Conservation (phyloP, 2,888 invertebrate species). For the Rhynchonema sp. region DNA sequence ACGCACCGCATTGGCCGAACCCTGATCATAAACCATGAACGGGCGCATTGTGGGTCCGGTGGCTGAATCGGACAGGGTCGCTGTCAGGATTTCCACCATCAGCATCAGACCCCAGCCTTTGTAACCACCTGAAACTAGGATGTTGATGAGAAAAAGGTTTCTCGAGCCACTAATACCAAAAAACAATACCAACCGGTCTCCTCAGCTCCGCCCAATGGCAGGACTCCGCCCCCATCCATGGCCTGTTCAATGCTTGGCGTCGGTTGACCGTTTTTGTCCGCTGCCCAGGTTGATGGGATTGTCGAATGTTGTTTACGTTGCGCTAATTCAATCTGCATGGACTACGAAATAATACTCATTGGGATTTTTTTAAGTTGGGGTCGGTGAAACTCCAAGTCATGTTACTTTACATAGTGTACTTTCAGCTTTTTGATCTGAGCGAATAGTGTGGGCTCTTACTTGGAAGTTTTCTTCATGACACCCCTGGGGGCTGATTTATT, state of each 20-base stretch:
- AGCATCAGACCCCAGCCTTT: constrained; percentile 63
- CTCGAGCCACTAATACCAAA: no score
- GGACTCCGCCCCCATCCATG: constrained; percentile 19
- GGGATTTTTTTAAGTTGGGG: no score
- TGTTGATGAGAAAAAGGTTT: no score
- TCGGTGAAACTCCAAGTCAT: no score
- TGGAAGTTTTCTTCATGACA: no score
- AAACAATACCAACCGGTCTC: constrained; percentile 12
- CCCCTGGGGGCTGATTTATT: no score
- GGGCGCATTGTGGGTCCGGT: constrained; percentile 36
- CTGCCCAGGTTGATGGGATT: neutral
- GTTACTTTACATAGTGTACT: no score
- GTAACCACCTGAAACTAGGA: constrained; percentile 49
- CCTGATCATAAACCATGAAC: neutral
- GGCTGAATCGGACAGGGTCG: constrained; percentile 45
- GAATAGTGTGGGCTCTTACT: no score
- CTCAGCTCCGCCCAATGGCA: constrained; percentile 30
- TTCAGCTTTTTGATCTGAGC: no score
- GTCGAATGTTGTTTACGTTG: neutral
- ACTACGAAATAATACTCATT: no score
- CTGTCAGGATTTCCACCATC: constrained; percentile 63
- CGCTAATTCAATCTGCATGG: neutral
- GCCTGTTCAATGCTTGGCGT: constrained; percentile 22
- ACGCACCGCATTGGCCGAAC: neutral
- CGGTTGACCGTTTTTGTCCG: neutral